Conservation (phyloP, 2,797 vertebrate species). For the Sandelia bainsii region DNA sequence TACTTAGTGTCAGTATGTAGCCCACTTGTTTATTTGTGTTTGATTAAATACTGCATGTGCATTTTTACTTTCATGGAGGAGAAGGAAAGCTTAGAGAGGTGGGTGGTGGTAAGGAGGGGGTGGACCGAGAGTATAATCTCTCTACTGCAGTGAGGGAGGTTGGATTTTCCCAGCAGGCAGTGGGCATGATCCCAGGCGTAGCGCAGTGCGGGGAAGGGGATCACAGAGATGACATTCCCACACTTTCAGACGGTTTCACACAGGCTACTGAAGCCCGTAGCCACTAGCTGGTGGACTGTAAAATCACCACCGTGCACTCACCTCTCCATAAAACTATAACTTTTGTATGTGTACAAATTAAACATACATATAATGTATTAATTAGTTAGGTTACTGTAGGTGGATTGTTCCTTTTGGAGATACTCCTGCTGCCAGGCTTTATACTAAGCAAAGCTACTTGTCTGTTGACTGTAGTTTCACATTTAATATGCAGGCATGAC, state of each 20-base stretch:
- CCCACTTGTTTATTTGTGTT: conserved; percentile 50
- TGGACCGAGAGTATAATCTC: conserved; percentile 70
- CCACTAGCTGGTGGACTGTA: conserved; percentile 63
- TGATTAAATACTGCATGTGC: conserved; percentile 40
- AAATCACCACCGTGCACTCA: conserved; percentile 55
- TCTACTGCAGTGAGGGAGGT: conserved; percentile 63
- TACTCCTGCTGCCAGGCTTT: background rate
- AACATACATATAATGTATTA: no score
- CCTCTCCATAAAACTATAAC: no score
- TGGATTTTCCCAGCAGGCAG: conserved; percentile 77
- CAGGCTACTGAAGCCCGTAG: conserved; percentile 51
- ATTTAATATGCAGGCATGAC: background rate
- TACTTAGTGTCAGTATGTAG: conserved; percentile 14
- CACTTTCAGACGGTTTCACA: conserved; percentile 65
- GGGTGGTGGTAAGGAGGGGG: conserved; percentile 22
- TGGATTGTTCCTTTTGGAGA: background rate
- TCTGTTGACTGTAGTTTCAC: background rate
- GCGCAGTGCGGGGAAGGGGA: conserved; percentile 59
- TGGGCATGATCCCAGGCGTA: conserved; percentile 68
- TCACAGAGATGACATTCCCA: conserved; percentile 80
- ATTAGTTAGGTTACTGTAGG: background rate
- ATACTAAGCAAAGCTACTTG: background rate
- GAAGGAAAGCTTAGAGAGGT: conserved; percentile 38
- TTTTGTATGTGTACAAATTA: no score
- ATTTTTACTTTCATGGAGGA: conserved; percentile 35